phyloP scores from a whole-genome alignment of 2,888 invertebrate genomes.

The Malthinus flaveolus region DNA sequence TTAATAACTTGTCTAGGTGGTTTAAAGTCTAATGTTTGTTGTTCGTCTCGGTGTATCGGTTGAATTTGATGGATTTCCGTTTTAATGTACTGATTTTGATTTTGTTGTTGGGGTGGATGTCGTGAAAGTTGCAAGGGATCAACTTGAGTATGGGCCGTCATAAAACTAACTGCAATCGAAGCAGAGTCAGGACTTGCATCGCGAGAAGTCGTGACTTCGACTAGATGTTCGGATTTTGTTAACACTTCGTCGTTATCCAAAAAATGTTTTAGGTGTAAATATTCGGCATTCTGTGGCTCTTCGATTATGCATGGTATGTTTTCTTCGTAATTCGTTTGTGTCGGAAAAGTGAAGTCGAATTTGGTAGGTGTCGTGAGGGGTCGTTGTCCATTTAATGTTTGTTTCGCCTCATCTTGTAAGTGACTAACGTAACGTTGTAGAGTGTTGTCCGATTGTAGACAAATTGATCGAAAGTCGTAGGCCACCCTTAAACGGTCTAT shows the following conservation, averaged over 20 bases:
- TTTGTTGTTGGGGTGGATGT: constrained; percentile 16
- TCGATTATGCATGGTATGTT: constrained; percentile 41
- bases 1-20: constrained; percentile 43
- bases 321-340: constrained; percentile 29
- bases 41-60: constrained; percentile 16
- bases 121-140: constrained; percentile 21
- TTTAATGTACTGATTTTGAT: constrained; percentile 14
- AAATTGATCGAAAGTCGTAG: constrained; percentile 48
- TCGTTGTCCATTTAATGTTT: constrained; percentile 28
- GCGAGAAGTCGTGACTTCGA: constrained; percentile 37
- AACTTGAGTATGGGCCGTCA: constrained; percentile 21
- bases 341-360: constrained; percentile 42
- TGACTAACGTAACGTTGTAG: constrained; percentile 43
- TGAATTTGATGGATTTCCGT: constrained; percentile 11
- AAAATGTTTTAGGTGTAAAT: constrained; percentile 50
- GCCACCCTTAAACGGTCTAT: constrained; percentile 47
- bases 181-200: constrained; percentile 39
- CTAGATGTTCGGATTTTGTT: constrained; percentile 39
- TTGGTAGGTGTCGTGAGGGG: constrained; percentile 42
- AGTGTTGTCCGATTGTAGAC: constrained; percentile 48
- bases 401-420: constrained; percentile 38
- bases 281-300: constrained; percentile 46
- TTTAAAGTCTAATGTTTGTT: constrained; percentile 24
- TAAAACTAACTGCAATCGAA: constrained; percentile 21
- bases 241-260: constrained; percentile 48